Evolutionary conservation across 2,113 vertebrate species (phyloP).

Genomic region (Columba janthina): DNA sequence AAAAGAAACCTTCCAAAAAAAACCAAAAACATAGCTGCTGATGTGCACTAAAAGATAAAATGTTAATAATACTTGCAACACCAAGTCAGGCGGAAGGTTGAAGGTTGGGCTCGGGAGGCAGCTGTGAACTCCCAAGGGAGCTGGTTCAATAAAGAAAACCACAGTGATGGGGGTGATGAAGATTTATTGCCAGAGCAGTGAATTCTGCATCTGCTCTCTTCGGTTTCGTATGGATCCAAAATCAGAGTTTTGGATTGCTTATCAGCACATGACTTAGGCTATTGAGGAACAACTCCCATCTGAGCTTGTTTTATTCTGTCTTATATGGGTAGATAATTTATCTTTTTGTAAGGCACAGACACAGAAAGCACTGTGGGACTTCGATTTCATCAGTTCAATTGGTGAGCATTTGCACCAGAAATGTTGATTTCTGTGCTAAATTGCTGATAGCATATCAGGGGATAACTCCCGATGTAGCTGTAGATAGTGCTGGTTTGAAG

Average conservation of each 20-base stretch:
- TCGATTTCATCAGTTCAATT: not conserved
- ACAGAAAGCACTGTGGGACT: not conserved
- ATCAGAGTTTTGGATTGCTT: not conserved
- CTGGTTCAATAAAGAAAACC: constrained; percentile 44
- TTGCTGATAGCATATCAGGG: not conserved
- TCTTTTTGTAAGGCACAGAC: not conserved
- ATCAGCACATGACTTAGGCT: not conserved
- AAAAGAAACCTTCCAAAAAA: not conserved
- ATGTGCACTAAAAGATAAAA: not conserved
- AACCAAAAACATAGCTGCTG: constrained; percentile 22
- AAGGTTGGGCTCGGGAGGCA: constrained; percentile 51
- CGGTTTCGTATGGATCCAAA: constrained; percentile 63
- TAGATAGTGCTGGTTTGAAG: not conserved
- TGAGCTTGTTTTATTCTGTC: not conserved
- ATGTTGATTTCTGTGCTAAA: not conserved
- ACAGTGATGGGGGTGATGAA: constrained; percentile 34
- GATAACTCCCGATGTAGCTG: not conserved
- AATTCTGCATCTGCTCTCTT: constrained; percentile 67
- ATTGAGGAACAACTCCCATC: not conserved
- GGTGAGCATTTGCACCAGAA: not conserved
- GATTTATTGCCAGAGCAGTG: constrained; percentile 67
- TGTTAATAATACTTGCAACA: constrained; percentile 49
- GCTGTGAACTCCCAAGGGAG: constrained; percentile 61
- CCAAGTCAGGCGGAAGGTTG: constrained; percentile 14
- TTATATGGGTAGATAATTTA: not conserved